Conservation (phyloP, 2,113 vertebrate species). For the Osmerus eperlanus region DNA sequence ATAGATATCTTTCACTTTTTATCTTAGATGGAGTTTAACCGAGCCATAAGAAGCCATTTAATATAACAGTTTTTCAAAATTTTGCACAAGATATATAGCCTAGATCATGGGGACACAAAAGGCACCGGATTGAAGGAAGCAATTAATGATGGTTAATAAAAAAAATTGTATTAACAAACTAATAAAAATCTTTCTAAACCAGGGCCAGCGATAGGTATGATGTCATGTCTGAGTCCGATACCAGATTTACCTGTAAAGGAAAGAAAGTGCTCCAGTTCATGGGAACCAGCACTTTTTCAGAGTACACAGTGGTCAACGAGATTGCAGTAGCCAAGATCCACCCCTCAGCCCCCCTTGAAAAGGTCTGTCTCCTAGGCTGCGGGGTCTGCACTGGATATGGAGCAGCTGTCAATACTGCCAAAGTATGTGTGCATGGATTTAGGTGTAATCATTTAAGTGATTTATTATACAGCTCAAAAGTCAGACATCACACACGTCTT, state of each 20-base stretch:
- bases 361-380: constrained; percentile 79
- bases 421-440: constrained; percentile 55
- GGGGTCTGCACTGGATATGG: constrained; percentile 81
- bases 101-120: too few relatives aligned
- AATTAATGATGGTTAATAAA: too few relatives aligned
- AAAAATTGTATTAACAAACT: too few relatives aligned
- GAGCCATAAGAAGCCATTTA: too few relatives aligned
- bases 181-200: background rate
- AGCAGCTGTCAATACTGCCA: constrained; percentile 79
- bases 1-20: too few relatives aligned
- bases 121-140: too few relatives aligned
- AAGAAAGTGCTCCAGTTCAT: constrained; percentile 74
- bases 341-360: constrained; percentile 75
- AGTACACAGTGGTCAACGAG: constrained; percentile 81
- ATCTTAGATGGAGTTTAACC: too few relatives aligned
- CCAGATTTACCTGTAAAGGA: constrained; percentile 77
- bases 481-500: too few relatives aligned
- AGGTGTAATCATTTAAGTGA: background rate
- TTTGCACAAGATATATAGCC: too few relatives aligned
- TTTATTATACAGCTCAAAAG: background rate
- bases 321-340: constrained; percentile 71
- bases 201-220: constrained; percentile 48
- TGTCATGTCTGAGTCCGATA: constrained; percentile 66
- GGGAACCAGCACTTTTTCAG: constrained; percentile 79
- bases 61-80: too few relatives aligned